A percentile compares a stretch with the other conserved stretches of the same genome.
These are phyloP conservation scores for Peromyscus attwateri DNA, from an alignment of 2,797 vertebrate species.

Conservation along the genomic window DNA sequence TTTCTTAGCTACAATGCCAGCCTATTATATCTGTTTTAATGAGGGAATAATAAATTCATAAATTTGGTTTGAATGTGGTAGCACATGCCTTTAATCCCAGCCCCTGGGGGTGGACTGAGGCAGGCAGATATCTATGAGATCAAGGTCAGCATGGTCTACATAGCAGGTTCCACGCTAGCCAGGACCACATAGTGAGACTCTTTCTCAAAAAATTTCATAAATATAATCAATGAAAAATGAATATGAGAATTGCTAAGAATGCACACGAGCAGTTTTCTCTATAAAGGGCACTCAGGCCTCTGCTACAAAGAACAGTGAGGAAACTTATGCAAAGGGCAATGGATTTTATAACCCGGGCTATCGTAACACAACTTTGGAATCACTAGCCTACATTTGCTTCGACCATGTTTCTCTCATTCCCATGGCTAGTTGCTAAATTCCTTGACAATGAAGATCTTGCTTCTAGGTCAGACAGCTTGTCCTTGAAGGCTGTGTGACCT, in stretches of 20 bases:
- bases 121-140: not conserved
- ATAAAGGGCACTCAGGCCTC: not conserved
- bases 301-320: not conserved
- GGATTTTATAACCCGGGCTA: not conserved
- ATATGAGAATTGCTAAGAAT: not conserved
- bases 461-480: not conserved
- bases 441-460: not conserved
- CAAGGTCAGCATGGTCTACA: not conserved
- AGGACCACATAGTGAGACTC: not conserved
- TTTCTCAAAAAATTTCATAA: not conserved
- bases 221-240: not conserved
- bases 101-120: not conserved
- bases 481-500: not conserved
- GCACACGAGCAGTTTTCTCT: not conserved
- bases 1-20: constrained; percentile 9
- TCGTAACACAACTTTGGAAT: not conserved
- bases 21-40: constrained; percentile 50
- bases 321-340: not conserved
- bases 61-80: not conserved
- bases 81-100: not conserved
- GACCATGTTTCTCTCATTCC: not conserved
- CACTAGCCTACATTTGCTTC: not conserved
- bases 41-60: constrained; percentile 27
- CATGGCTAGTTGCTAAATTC: not conserved
- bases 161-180: not conserved